Percentiles rank a stretch among this genome's conserved stretches.
Evolutionary conservation across 2,888 invertebrate genomes (phyloP).

Genomic region (Noctua fimbriata): DNA sequence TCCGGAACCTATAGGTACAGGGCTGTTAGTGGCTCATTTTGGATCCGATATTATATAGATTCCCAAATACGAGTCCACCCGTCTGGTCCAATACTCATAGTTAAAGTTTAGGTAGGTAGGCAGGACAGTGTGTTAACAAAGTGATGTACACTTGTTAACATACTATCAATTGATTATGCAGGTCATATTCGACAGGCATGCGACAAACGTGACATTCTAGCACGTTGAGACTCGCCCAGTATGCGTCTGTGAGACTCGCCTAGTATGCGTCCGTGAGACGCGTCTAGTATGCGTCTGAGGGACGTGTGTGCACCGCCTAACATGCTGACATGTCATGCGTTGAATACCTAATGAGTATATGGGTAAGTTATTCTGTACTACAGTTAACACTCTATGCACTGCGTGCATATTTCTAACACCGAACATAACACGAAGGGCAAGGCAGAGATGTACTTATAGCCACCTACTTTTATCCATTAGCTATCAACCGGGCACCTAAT

Average conservation of each 20-base stretch:
- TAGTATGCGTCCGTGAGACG: conserved; percentile 36
- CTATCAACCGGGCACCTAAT: neutral
- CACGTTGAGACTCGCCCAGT: conserved; percentile 29
- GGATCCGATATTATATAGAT: too few species aligned
- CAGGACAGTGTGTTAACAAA: neutral
- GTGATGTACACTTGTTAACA: neutral
- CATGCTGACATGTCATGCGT: conserved; percentile 35
- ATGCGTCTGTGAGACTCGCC: conserved; percentile 31
- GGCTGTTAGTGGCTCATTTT: too few species aligned
- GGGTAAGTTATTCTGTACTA: conserved; percentile 19
- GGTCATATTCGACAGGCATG: conserved; percentile 59
- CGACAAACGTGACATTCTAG: conserved; percentile 50
- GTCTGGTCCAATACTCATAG: too few species aligned
- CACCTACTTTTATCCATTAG: neutral
- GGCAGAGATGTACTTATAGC: neutral
- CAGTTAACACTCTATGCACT: neutral
- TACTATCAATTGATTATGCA: conserved; percentile 37
- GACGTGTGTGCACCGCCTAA: conserved; percentile 31
- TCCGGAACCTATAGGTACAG: too few species aligned
- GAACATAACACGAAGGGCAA: neutral
- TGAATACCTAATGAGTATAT: conserved; percentile 39
- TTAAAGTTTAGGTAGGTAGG: neutral
- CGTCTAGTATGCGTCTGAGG: conserved; percentile 30
- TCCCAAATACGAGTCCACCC: too few species aligned
- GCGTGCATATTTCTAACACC: neutral